Conservation (phyloP, 2,888 invertebrate species). For the Nephrotoma flavescens region DNA sequence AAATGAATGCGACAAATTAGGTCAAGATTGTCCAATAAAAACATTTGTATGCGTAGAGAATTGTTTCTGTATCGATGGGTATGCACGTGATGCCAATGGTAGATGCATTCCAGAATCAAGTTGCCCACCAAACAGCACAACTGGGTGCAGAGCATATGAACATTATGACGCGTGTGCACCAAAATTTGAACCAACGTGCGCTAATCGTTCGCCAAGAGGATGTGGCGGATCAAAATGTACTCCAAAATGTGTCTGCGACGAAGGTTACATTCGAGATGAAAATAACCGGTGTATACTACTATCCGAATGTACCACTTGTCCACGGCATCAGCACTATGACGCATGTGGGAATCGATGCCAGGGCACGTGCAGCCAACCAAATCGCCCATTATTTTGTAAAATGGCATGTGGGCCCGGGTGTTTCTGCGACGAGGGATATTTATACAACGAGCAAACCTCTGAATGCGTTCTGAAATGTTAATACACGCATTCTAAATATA, state of each 20-base stretch:
- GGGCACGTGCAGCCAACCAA: background rate
- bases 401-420: background rate
- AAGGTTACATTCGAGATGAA: background rate
- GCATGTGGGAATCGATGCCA: background rate
- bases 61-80: background rate
- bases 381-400: background rate
- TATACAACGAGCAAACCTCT: background rate
- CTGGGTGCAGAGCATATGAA: background rate
- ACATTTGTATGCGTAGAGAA: background rate
- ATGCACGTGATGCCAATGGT: background rate
- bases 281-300: background rate
- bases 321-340: background rate
- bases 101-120: background rate
- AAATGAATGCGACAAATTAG: background rate
- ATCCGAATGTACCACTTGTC: background rate
- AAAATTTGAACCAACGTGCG: background rate
- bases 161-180: background rate
- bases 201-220: background rate
- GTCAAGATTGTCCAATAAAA: background rate
- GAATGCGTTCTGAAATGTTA: background rate
- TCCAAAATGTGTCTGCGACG: background rate
- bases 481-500: background rate
- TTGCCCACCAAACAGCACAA: background rate
- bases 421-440: background rate
- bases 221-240: background rate